Evolutionary conservation across 2,888 invertebrate species (phyloP).

Genomic region (Tetanocera ferruginea): DNA sequence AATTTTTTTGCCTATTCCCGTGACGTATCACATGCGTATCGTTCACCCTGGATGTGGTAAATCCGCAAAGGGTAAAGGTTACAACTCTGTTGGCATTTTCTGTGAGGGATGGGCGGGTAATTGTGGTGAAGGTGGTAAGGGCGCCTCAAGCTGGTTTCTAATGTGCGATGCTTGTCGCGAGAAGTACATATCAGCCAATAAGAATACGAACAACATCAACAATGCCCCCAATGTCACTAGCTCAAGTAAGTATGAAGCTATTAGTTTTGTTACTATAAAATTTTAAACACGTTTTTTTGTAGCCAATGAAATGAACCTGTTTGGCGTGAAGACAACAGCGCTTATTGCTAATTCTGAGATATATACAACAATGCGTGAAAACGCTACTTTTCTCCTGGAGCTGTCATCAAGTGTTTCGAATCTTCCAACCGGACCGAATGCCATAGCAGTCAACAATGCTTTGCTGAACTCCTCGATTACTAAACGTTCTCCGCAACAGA

Average conservation of each 20-base stretch:
- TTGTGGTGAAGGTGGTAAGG: conserved; percentile 88
- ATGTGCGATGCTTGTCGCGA: conserved; percentile 93
- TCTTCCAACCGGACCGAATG: conserved; percentile 46
- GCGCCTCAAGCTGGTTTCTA: conserved; percentile 88
- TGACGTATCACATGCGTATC: conserved; percentile 92
- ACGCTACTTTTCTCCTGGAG: conserved; percentile 93
- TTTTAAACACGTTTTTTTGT: background rate
- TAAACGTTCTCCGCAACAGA: conserved; percentile 67
- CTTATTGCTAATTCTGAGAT: conserved; percentile 68
- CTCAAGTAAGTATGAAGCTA: conserved; percentile 45
- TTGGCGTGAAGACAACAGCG: conserved; percentile 67
- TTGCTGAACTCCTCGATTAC: conserved; percentile 29
- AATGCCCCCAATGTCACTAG: conserved; percentile 62
- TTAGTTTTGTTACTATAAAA: background rate
- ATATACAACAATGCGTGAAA: conserved; percentile 85
- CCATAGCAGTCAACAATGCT: background rate
- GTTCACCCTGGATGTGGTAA: conserved; percentile 93
- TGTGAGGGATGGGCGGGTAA: conserved; percentile 90
- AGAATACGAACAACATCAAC: conserved; percentile 67
- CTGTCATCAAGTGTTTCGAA: conserved; percentile 78
- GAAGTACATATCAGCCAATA: conserved; percentile 72
- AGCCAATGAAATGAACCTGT: conserved; percentile 68
- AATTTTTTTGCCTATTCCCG: conserved; percentile 79
- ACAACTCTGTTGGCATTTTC: conserved; percentile 91
- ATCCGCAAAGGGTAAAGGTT: conserved; percentile 88